Percentiles rank a stretch among this genome's conserved stretches.
phyloP scores from a whole-genome alignment of 2,797 vertebrate species.

The Hippocampus kuda region DNA sequence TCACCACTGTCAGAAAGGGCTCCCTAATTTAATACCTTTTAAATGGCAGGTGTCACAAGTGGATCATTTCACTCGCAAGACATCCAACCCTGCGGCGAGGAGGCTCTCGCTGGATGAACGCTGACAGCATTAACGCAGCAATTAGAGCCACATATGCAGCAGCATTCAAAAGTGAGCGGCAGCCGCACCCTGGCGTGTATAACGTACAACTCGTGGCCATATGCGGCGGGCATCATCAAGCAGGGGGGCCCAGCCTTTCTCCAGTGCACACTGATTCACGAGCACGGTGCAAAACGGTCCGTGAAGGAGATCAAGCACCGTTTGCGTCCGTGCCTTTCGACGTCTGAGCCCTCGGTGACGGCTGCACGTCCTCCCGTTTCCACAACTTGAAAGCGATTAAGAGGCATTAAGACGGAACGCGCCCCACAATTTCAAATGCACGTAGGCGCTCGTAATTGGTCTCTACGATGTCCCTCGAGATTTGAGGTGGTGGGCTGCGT shows the following conservation, averaged over 20 bases:
- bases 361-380: not conserved
- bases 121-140: constrained; percentile 29
- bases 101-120: not conserved
- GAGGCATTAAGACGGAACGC: constrained; percentile 20
- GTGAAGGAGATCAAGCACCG: constrained; percentile 17
- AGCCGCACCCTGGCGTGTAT: constrained; percentile 25
- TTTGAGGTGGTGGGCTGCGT: constrained; percentile 34
- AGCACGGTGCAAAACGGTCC: constrained; percentile 7
- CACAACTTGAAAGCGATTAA: no score
- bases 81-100: not conserved
- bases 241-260: not conserved
- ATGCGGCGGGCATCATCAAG: constrained; percentile 17
- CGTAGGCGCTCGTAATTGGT: constrained; percentile 40
- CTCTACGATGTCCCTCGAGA: constrained; percentile 30
- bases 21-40: constrained; percentile 29
- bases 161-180: constrained; percentile 16
- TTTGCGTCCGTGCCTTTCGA: constrained; percentile 12
- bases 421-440: constrained; percentile 37
- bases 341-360: constrained; percentile 19
- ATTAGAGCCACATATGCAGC: constrained; percentile 33
- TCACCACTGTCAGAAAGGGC: constrained; percentile 20
- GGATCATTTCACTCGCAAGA: constrained; percentile 23
- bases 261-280: constrained; percentile 7
- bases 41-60: constrained; percentile 38
- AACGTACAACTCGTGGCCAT: constrained; percentile 26